A percentile compares a stretch with the other conserved stretches of the same genome.
These are phyloP conservation scores for Dynastes grantii DNA, from an alignment of 2,888 invertebrate genomes.

Conservation along the genomic window DNA sequence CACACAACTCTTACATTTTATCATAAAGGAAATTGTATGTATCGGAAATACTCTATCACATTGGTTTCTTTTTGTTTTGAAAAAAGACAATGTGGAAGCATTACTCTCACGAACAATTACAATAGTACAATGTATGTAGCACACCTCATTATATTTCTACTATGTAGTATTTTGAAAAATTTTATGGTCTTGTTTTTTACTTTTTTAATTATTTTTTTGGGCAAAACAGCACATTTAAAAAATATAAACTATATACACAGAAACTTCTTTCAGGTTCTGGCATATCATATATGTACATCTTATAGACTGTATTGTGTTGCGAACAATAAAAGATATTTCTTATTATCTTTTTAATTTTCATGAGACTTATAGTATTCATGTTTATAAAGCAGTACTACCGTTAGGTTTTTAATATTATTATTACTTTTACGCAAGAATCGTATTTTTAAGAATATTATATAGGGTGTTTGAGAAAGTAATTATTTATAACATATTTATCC, in stretches of 20 bases:
- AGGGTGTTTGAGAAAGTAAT: neutral
- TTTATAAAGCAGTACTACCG: neutral
- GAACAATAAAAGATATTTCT: neutral
- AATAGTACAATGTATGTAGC: slow-evolving; percentile 12
- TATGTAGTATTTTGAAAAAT: neutral
- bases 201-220: neutral
- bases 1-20: slow-evolving; percentile 12
- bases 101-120: slow-evolving; percentile 19
- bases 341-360: neutral
- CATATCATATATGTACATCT: slow-evolving; percentile 30
- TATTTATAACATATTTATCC: too few relatives aligned
- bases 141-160: neutral
- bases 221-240: slow-evolving; percentile 41
- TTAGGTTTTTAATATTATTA: neutral
- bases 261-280: slow-evolving; percentile 1
- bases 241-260: slow-evolving; percentile 39
- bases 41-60: slow-evolving; percentile 26
- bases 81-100: slow-evolving; percentile 42
- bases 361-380: neutral
- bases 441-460: neutral
- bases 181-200: neutral
- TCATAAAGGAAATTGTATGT: neutral
- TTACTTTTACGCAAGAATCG: too few relatives aligned
- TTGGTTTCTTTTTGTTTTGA: slow-evolving; percentile 30
- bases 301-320: too few relatives aligned